These are phyloP conservation scores for Lampris megalopsis DNA, from an alignment of 2,113 vertebrate species.

Conservation along the genomic window DNA sequence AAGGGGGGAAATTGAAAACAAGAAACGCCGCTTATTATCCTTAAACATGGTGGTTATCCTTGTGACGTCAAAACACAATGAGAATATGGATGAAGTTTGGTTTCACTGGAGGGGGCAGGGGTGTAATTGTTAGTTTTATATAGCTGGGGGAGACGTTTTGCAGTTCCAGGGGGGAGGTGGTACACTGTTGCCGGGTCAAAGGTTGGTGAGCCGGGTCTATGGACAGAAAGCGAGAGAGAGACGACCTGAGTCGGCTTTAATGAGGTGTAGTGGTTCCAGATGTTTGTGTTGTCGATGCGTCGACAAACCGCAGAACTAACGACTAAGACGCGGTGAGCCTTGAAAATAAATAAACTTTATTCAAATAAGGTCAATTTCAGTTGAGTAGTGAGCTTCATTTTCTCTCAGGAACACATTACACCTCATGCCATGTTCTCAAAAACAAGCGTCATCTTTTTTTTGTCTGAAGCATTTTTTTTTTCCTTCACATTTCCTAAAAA, in stretches of 20 bases:
- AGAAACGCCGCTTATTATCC: too few relatives aligned
- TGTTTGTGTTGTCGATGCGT: not conserved
- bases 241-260: not conserved
- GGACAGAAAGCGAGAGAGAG: too few relatives aligned
- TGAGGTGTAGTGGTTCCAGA: not conserved
- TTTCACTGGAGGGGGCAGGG: too few relatives aligned
- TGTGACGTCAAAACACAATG: too few relatives aligned
- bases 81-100: too few relatives aligned
- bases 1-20: too few relatives aligned
- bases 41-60: too few relatives aligned
- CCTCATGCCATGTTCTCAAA: constrained; percentile 80
- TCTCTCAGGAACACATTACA: constrained; percentile 78
- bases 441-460: constrained; percentile 47
- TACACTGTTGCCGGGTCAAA: too few relatives aligned
- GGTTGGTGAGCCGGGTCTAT: too few relatives aligned
- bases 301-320: constrained; percentile 45
- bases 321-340: constrained; percentile 66
- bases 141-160: too few relatives aligned
- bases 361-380: constrained; percentile 77
- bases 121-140: too few relatives aligned
- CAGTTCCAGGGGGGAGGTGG: too few relatives aligned
- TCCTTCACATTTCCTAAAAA: constrained; percentile 62
- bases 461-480: constrained; percentile 33
- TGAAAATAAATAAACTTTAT: constrained; percentile 86
- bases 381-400: constrained; percentile 74